These are phyloP conservation scores for Dysmachus trigonus DNA, from an alignment of 2,888 invertebrate genomes.

Conservation along the genomic window DNA sequence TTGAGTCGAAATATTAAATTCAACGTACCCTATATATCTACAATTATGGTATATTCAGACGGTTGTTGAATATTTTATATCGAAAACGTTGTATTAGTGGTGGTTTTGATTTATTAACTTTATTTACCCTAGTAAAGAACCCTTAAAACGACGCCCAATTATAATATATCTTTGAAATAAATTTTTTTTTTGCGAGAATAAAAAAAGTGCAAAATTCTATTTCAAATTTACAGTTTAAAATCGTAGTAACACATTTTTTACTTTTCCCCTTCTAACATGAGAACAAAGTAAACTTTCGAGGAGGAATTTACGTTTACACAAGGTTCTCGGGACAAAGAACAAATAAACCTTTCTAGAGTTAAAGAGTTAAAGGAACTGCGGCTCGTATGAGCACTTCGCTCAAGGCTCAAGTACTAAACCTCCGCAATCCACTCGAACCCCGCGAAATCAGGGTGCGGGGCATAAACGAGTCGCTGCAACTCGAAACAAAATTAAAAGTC, in stretches of 20 bases:
- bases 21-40: too few relatives aligned
- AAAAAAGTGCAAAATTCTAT: too few relatives aligned
- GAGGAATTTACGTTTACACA: neutral
- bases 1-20: too few relatives aligned
- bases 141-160: too few relatives aligned
- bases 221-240: neutral
- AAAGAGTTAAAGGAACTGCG: neutral
- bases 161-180: too few relatives aligned
- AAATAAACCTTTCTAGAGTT: neutral
- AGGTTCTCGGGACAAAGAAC: neutral
- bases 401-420: neutral
- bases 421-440: neutral
- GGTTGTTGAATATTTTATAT: too few relatives aligned
- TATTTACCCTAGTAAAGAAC: too few relatives aligned
- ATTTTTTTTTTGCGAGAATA: too few relatives aligned
- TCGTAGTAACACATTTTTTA: neutral
- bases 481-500: neutral
- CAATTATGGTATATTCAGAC: too few relatives aligned
- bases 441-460: neutral
- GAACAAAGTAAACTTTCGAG: neutral
- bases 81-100: too few relatives aligned
- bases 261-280: neutral
- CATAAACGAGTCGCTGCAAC: neutral
- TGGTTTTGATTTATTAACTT: too few relatives aligned
- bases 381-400: neutral